phyloP scores from a whole-genome alignment of 2,888 invertebrate species.

The Sycophila texana region DNA sequence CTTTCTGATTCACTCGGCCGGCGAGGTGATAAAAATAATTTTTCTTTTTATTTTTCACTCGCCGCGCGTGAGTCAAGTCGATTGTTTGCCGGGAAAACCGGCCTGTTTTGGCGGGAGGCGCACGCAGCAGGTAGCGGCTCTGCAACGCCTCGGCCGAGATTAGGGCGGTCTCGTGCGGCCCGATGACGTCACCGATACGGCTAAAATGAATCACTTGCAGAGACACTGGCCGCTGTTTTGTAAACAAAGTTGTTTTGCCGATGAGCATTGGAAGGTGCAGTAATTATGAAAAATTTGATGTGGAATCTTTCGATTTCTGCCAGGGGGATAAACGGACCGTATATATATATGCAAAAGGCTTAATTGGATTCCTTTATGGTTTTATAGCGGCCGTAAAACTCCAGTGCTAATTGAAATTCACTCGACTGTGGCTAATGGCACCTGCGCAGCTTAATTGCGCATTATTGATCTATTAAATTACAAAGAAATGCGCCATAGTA shows the following conservation, averaged over 20 bases:
- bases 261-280: no score
- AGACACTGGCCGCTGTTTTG: no score
- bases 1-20: background rate
- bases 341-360: no score
- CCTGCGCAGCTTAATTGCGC: background rate
- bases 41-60: no score
- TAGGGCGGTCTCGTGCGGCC: background rate
- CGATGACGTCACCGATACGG: constrained; percentile 26
- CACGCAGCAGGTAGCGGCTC: constrained; percentile 11
- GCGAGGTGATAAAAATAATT: background rate
- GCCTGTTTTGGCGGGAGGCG: background rate
- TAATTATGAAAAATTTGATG: no score
- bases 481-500: no score
- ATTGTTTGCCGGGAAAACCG: constrained; percentile 1
- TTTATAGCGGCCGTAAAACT: no score
- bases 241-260: background rate
- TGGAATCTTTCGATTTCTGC: no score
- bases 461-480: no score
- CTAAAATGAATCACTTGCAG: constrained; percentile 16
- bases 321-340: no score
- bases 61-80: no score
- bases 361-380: no score
- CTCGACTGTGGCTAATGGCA: background rate
- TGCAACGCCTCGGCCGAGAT: background rate
- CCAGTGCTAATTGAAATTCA: background rate